Evolutionary conservation across 1,140 invertebrate genomes (phyloP).

Genomic region (Aphidius ervi): DNA sequence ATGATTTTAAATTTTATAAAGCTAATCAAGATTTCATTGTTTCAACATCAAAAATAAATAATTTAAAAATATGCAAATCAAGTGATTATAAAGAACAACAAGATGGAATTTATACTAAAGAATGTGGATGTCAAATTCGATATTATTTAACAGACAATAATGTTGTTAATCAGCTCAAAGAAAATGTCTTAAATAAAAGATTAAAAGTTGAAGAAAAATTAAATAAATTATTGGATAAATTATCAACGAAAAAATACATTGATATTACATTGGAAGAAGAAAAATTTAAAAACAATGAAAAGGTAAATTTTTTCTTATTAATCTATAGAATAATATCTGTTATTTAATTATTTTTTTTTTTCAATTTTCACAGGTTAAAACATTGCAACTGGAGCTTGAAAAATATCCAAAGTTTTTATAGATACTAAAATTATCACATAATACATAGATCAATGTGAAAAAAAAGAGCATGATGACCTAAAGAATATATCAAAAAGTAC

Average conservation of each 20-base stretch:
- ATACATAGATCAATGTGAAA: too few species aligned
- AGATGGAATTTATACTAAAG: slow-evolving; percentile 28
- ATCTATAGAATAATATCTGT: neutral
- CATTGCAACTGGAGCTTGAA: slow-evolving; percentile 26
- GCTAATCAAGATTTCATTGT: slow-evolving; percentile 37
- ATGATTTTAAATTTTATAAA: slow-evolving; percentile 31
- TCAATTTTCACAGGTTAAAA: slow-evolving; percentile 19
- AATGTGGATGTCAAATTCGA: slow-evolving; percentile 35
- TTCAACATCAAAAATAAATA: slow-evolving; percentile 31
- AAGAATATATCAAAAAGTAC: too few species aligned
- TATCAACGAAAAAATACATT: slow-evolving; percentile 36
- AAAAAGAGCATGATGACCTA: too few species aligned
- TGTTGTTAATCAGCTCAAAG: slow-evolving; percentile 25
- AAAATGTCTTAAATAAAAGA: slow-evolving; percentile 42
- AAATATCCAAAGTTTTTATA: slow-evolving; percentile 16
- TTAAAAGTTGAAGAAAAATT: slow-evolving; percentile 43
- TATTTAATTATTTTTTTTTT: slow-evolving; percentile 9
- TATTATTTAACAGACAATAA: slow-evolving; percentile 29
- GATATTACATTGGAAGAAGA: slow-evolving; percentile 20
- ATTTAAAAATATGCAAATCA: slow-evolving; percentile 28
- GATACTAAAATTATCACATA: neutral
- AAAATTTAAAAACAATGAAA: slow-evolving; percentile 21
- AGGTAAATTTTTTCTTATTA: slow-evolving; percentile 1
- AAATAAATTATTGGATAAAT: slow-evolving; percentile 37
- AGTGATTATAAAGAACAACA: slow-evolving; percentile 26